Evolutionary conservation across 2,888 invertebrate species (phyloP).

Genomic region (Agonopterix subpropinquella): DNA sequence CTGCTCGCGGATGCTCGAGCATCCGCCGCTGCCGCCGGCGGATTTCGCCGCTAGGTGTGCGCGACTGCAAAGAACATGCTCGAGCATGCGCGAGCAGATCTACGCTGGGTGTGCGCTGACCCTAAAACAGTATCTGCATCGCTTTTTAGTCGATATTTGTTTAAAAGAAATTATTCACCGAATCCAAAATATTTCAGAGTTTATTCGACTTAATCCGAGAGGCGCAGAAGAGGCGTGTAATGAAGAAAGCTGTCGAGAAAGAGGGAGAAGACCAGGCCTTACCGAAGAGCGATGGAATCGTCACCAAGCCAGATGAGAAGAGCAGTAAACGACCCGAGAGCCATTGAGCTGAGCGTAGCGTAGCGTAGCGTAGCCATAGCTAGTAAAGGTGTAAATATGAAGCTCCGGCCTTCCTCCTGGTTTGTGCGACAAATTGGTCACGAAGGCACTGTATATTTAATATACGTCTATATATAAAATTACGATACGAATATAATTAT

Average conservation of each 20-base stretch:
- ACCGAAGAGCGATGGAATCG: constrained; percentile 48
- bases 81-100: too few relatives aligned
- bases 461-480: constrained; percentile 12
- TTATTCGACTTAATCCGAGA: constrained; percentile 65
- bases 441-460: constrained; percentile 13
- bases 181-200: constrained; percentile 42
- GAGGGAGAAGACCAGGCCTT: constrained; percentile 27
- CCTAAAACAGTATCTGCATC: too few relatives aligned
- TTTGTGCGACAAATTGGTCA: constrained; percentile 17
- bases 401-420: constrained; percentile 7
- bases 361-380: not conserved
- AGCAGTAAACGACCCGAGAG: constrained; percentile 53
- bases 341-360: constrained; percentile 44
- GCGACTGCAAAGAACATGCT: too few relatives aligned
- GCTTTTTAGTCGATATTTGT: too few relatives aligned
- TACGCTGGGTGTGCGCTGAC: too few relatives aligned
- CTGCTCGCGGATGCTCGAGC: too few relatives aligned
- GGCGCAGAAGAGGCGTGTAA: constrained; percentile 56
- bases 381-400: constrained; percentile 24
- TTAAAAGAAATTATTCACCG: not conserved
- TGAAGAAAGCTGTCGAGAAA: constrained; percentile 50
- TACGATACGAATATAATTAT: constrained; percentile 9
- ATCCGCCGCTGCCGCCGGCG: too few relatives aligned
- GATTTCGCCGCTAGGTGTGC: too few relatives aligned
- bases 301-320: constrained; percentile 39